These are phyloP conservation scores for Meandrina meandrites DNA, from an alignment of 92 coral and sea anemone genomes.

Conservation along the genomic window DNA sequence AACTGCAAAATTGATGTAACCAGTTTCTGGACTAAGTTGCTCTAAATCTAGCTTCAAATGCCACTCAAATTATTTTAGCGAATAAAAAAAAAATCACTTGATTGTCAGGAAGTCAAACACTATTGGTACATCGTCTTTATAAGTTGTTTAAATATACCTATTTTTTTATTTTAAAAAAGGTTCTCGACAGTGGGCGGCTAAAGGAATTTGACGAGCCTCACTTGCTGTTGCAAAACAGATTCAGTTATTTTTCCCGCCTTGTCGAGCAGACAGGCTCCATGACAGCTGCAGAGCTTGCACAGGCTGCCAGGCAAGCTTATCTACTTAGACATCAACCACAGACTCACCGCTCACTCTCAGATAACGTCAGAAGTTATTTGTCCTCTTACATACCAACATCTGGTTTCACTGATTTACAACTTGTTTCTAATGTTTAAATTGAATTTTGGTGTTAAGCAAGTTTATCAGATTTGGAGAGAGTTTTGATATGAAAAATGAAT, in stretches of 20 bases:
- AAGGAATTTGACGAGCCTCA: slow-evolving; percentile 93
- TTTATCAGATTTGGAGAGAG: background rate
- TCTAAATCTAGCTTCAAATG: background rate
- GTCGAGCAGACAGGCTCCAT: slow-evolving; percentile 87
- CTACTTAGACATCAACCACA: slow-evolving; percentile 55
- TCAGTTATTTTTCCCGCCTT: slow-evolving; percentile 72
- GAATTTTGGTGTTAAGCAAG: background rate
- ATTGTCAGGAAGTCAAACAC: background rate
- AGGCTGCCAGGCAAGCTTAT: slow-evolving; percentile 73
- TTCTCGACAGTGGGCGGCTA: slow-evolving; percentile 84
- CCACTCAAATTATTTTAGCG: background rate
- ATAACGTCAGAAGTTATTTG: slow-evolving; percentile 45
- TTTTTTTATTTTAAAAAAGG: slow-evolving; percentile 52
- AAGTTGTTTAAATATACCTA: background rate
- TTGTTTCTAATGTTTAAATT: slow-evolving; percentile 52
- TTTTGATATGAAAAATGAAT: background rate
- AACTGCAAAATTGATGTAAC: background rate
- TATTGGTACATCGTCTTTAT: too few species aligned
- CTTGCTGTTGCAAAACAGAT: slow-evolving; percentile 70
- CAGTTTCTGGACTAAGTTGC: background rate
- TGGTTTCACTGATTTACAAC: slow-evolving; percentile 69
- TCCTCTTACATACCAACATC: slow-evolving; percentile 63
- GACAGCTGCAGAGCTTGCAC: slow-evolving; percentile 60
- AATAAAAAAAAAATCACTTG: too few species aligned
- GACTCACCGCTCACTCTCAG: slow-evolving; percentile 57